A percentile compares a stretch with the other conserved stretches of the same genome.
Conservation (phyloP, 2,113 vertebrate genomes). For the Hipposideros armiger region DNA sequence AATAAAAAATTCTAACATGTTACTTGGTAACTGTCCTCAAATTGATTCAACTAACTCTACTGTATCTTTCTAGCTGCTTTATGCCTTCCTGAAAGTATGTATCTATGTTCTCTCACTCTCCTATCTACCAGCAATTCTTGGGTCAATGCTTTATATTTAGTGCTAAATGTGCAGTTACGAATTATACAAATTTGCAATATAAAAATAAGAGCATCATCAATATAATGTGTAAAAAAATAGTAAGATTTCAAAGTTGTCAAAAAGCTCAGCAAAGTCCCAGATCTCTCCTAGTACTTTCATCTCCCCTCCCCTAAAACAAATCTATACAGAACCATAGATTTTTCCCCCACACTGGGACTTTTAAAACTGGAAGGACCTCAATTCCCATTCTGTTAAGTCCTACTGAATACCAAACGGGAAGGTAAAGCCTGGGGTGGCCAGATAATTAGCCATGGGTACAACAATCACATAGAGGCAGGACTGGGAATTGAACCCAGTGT, state of each 20-base stretch:
- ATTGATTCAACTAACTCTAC: constrained; percentile 7
- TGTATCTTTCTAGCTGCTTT: constrained; percentile 16
- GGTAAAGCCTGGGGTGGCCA: neutral
- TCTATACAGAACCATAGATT: neutral
- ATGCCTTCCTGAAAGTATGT: neutral
- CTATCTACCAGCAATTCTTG: neutral
- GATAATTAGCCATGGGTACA: neutral
- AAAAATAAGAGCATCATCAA: constrained; percentile 51
- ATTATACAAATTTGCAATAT: constrained; percentile 43
- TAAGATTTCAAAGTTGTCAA: constrained; percentile 50
- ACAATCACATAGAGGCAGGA: neutral
- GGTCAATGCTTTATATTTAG: constrained; percentile 35
- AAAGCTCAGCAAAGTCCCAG: neutral
- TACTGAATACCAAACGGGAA: neutral
- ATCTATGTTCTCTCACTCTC: neutral
- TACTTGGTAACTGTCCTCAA: constrained; percentile 26
- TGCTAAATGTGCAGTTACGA: constrained; percentile 27
- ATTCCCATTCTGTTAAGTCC: neutral
- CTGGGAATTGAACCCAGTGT: neutral
- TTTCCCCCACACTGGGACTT: neutral
- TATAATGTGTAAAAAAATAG: constrained; percentile 42
- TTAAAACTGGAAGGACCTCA: constrained; percentile 44
- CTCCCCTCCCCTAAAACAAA: neutral
- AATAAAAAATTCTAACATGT: constrained; percentile 57
- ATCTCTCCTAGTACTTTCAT: neutral